Base-by-base conservation (phyloP, 2,888 invertebrate species). In the Asteroscopus sphinx region DNA sequence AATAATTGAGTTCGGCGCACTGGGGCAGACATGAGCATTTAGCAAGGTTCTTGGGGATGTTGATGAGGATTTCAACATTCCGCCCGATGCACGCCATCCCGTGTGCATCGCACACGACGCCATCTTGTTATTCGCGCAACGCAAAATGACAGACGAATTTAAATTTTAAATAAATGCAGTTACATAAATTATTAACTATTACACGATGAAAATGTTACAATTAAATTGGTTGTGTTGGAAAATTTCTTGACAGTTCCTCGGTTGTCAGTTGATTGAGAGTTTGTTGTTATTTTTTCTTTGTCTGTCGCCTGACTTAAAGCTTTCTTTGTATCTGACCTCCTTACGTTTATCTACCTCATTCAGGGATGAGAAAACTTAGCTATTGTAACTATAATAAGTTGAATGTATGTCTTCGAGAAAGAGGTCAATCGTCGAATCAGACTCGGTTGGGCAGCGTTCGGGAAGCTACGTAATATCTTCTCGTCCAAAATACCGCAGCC, bases 21-120 rank as follows among this genome's bases (percentile, higher is more conserved):
- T 94, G 94, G 73, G 94, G 94, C 41, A 90, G 78, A 73, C 94
- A 94, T 73, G 90, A 80, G 78, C 94, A 94, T 69, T 94, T 93
- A 53, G 94, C 94, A 62, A 94, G 86, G 78, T 94, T 93, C 73
- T 90, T 89, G 12, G 93, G 94, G 33, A 95, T 81, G 73, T 93
- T 94, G 79, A 95, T 90, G 75, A 95, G 91, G 46, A 93, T 91
- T 59, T 94, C 93, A 41, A 92, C 92, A 76, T 95, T 91, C 25
- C 93, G 74, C 4, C 95, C 93, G 86, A 95, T 90, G 79, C 95
- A 95, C 62, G 93, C 92, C 90, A 95, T 93, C 39, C 95, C 95
- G 73, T 88, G 88, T 70, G 94, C 89, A 79, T 94, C 93, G 66
- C 95, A 95, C 51, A 91, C 80, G 57, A 83, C 88, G 85, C 94